These are phyloP conservation scores for Sorex maritimensis DNA, from an alignment of 2,797 vertebrate genomes.

Conservation along the genomic window DNA sequence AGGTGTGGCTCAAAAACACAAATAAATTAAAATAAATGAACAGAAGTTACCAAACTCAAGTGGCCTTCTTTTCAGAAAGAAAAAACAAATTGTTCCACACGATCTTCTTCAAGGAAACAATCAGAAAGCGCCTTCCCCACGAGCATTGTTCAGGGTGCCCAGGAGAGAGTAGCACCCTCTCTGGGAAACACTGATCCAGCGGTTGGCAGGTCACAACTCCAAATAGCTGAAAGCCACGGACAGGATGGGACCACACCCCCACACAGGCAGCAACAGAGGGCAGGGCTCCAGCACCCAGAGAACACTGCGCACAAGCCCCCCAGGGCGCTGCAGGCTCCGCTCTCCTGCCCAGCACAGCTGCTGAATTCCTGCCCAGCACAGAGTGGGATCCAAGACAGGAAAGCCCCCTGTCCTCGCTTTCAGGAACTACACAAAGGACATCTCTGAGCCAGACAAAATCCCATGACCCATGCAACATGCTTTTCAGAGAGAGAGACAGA, in stretches of 20 bases:
- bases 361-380: slow-evolving; percentile 33
- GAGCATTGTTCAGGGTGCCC: too few species aligned
- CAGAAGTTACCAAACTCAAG: too few species aligned
- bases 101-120: neutral
- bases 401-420: slow-evolving; percentile 21
- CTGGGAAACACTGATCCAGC: too few species aligned
- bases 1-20: too few species aligned
- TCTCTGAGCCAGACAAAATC: slow-evolving; percentile 53
- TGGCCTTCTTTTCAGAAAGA: too few species aligned
- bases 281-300: neutral
- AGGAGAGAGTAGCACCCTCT: too few species aligned
- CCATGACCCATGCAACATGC: neutral
- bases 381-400: slow-evolving; percentile 3
- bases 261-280: neutral
- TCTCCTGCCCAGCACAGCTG: neutral
- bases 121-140: neutral
- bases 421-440: slow-evolving; percentile 48
- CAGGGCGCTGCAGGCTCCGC: neutral
- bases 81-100: neutral
- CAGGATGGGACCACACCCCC: neutral
- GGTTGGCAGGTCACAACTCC: neutral
- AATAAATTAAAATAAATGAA: too few species aligned
- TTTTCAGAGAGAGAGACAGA: neutral
- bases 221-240: neutral
- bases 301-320: neutral